Percentiles rank a stretch among this genome's conserved stretches.
Evolutionary conservation across 37 sponge, comb jelly and placozoan species (phyloP).

Genomic region (Halichondria panicea): DNA sequence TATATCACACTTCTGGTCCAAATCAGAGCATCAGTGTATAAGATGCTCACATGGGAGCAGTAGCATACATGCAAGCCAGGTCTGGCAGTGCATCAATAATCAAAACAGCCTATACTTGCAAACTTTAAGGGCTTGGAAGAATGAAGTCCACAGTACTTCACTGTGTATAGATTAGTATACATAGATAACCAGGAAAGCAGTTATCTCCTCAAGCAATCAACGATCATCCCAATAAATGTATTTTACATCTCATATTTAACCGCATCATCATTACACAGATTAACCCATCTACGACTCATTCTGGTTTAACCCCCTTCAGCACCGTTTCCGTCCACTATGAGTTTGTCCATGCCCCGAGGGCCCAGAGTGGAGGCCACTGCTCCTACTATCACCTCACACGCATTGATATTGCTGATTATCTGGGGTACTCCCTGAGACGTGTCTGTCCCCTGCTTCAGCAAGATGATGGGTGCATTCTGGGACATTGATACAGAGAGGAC

Average conservation of each 20-base stretch:
- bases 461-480: slow-evolving; percentile 86
- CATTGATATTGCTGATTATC: slow-evolving; percentile 99
- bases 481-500: background rate
- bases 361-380: slow-evolving; percentile 97
- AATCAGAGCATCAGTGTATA: too few species aligned
- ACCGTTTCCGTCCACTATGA: slow-evolving; percentile 97
- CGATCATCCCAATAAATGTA: background rate
- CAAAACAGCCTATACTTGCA: too few species aligned
- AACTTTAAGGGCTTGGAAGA: too few species aligned
- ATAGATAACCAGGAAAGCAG: background rate
- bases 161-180: background rate
- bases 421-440: slow-evolving; percentile 97
- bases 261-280: background rate
- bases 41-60: too few species aligned
- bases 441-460: slow-evolving; percentile 98
- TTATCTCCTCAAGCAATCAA: background rate
- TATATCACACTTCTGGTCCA: too few species aligned
- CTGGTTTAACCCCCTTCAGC: background rate
- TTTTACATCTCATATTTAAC: background rate
- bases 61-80: too few species aligned
- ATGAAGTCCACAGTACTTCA: too few species aligned
- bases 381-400: slow-evolving; percentile 91
- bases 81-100: too few species aligned
- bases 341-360: slow-evolving; percentile 98
- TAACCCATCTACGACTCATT: background rate